Base-by-base conservation (phyloP, 2,888 invertebrate genomes). In the Metacarcinus magister region DNA sequence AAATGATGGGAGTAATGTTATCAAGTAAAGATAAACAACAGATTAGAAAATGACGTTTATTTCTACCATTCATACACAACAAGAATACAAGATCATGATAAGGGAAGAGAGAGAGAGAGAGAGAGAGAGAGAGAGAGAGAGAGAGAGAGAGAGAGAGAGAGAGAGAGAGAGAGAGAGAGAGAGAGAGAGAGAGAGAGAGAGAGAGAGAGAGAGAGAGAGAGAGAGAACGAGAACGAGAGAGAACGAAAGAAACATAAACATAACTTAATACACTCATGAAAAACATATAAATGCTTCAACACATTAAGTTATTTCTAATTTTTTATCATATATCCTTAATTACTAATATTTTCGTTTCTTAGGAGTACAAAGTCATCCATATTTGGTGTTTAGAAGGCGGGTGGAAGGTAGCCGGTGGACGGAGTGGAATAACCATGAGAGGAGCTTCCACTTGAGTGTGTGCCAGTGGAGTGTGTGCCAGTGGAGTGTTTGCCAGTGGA, bases 41-140 rank as follows among this genome's bases (percentile, higher is more conserved):
- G 39, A 39, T 1, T 39, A 39, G 39, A 39, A 39, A 39, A 39
- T 39, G 39, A 39, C 39, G 39, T 39, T 39, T 39, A 39, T 39
- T 39, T 39, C 39, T 39, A 39, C 0, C 39, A 39, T 39, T 39
- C 39, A 39, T 39, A 39, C 39, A 67, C 0, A 67, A 23, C 4
- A 23, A 67, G 23, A 67, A 23, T 4, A 8, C 4, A n/a, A 7
- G n/a, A 67, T 23, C 23, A 8, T 3, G 7, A 67, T 23, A 67
- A 8, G 8, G 0, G n/a, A 23, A n/a, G n/a, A 67, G 67, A 67
- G 67, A 67, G 48, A 32, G 54, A 54, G 54, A 54, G 54, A 54
- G 54, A 54, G 54, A 54, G 54, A 54, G 54, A 67, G 67, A 67
- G 67, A 67, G 67, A 67, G 67, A 67, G 67, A 67, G 67, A 67